Percentiles rank a stretch among this genome's conserved stretches.
phyloP scores from a whole-genome alignment of 2,888 invertebrate species.

The Meghimatium bilineatum region DNA sequence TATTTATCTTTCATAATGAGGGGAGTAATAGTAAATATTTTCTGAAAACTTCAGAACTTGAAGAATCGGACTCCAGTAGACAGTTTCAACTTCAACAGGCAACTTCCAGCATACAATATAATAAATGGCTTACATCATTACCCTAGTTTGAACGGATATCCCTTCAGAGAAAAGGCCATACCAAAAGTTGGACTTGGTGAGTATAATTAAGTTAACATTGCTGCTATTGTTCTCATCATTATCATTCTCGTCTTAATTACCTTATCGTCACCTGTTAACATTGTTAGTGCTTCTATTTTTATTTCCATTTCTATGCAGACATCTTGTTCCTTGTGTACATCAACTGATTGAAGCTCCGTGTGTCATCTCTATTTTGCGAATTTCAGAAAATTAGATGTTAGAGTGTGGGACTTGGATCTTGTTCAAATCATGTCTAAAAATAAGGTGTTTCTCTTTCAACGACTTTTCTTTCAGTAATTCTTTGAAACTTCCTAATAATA shows the following conservation, averaged over 20 bases:
- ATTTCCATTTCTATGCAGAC: too few species aligned
- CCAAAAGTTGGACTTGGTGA: slow-evolving; percentile 73
- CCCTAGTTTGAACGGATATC: slow-evolving; percentile 70
- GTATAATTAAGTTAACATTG: slow-evolving; percentile 28
- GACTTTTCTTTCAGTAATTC: too few species aligned
- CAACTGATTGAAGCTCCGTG: too few species aligned
- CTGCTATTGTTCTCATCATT: background rate
- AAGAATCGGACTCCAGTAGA: slow-evolving; percentile 68
- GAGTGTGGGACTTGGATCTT: too few species aligned
- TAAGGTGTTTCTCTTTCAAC: too few species aligned
- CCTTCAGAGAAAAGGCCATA: slow-evolving; percentile 72
- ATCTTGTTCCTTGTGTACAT: too few species aligned
- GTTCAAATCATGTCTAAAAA: too few species aligned
- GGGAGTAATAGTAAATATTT: background rate
- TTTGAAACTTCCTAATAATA: too few species aligned
- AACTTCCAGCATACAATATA: slow-evolving; percentile 72
- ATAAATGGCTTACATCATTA: slow-evolving; percentile 74
- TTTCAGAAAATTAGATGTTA: too few species aligned
- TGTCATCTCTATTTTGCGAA: too few species aligned
- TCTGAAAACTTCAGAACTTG: slow-evolving; percentile 47
- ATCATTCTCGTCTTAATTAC: background rate
- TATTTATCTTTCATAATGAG: too few species aligned
- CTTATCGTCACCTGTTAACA: background rate
- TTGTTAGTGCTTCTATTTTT: background rate
- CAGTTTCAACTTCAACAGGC: slow-evolving; percentile 74